Evolutionary conservation across 35 echinoderm and acorn worm species (phyloP), one percentile per base, ranked within the genome.

Genomic region (Apostichopus californicus): DNA sequence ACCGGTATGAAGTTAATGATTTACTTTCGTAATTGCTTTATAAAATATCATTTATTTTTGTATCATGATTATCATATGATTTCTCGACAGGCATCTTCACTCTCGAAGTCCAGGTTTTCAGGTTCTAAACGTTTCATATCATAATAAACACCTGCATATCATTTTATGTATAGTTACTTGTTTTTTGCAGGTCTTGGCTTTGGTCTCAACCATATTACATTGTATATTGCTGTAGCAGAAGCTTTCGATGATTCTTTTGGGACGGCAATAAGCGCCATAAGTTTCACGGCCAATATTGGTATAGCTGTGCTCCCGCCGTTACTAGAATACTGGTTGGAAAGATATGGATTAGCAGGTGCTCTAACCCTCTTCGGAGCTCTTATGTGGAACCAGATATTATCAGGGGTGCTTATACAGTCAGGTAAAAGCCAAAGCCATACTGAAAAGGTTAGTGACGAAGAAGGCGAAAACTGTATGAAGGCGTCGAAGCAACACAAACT

Each of bases 311-410:
- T 75, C 6, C 71, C 71, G n/a, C 71, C 71, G 14, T 6, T 75
- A 22, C n/a, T 75, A 22, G 71, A 75, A n/a, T 75, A 7, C n/a
- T 75, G 71, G 71, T 0, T 20, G 21, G 71, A 75, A 18, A 18
- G 3, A 75, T 75, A 75, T 8, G 71, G 71, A 22, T 18, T 73
- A 5, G 18, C 70, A 1, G 70, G 70, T 18, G 14, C 71, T 75
- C 12, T 75, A 6, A 18, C 71, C 71, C 71, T 75, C 15, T 75
- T 75, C 20, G 11, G 71, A 22, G 71, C 71, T 18, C 7, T 75
- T 6, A 75, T 75, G 71, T 75, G 71, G 71, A 75, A 75, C 17
- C 13, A 75, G n/a, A 75, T 75, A 75, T 75, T 75, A 75, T n/a
- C 71, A 22, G 71, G 11, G 71, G 71, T n/a, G 17, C 6, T 75